Conservation (phyloP, 1,140 invertebrate genomes). For the Gryon sp. region DNA sequence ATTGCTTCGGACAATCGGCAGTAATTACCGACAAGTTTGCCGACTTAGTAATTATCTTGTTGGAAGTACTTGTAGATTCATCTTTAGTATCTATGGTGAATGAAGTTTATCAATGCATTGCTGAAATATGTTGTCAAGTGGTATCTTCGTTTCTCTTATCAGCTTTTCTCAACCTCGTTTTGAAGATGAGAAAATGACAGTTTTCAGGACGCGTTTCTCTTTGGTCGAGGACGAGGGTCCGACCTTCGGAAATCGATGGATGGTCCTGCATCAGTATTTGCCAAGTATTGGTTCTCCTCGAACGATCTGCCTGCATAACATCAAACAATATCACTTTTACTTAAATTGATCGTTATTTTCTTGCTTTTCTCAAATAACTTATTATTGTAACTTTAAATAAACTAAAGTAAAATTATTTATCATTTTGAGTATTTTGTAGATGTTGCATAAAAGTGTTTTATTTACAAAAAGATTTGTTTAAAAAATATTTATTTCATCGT, state of each 20-base stretch:
- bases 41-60: constrained; percentile 46
- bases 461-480: too few species aligned
- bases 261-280: constrained; percentile 62
- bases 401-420: too few species aligned
- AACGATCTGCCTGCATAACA: constrained; percentile 53
- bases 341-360: too few species aligned
- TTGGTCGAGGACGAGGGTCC: constrained; percentile 53
- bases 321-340: too few species aligned
- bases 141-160: constrained; percentile 41
- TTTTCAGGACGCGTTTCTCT: constrained; percentile 47
- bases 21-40: constrained; percentile 46
- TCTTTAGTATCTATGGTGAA: constrained; percentile 32
- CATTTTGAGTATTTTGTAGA: too few species aligned
- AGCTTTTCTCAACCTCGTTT: constrained; percentile 51
- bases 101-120: constrained; percentile 50
- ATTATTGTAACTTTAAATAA: too few species aligned
- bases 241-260: constrained; percentile 60
- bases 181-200: constrained; percentile 42
- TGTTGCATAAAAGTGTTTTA: too few species aligned
- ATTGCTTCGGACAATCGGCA: constrained; percentile 55
- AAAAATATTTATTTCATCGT: too few species aligned
- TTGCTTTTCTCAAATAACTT: too few species aligned
- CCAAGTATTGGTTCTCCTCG: constrained; percentile 52
- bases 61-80: constrained; percentile 8
- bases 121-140: constrained; percentile 49